Base-by-base conservation (phyloP, 2,888 invertebrate species). In the Seladonia tumulorum region DNA sequence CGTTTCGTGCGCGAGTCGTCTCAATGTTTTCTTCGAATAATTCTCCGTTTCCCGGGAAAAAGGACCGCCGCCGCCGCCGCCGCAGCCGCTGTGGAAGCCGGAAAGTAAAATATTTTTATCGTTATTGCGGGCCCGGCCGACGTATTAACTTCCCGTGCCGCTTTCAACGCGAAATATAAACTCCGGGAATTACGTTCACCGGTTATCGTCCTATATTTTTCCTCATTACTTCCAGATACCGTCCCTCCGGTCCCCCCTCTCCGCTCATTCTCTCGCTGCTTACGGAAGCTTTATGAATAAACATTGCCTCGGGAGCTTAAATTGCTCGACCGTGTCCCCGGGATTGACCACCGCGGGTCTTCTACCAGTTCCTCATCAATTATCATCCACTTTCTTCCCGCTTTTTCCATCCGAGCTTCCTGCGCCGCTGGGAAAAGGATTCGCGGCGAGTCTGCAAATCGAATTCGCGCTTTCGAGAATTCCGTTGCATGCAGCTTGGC, bases 171-270 rank as follows among this genome's bases (percentile, higher is more conserved):
- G 18, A 75, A 75, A 75, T 75, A 75, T 60, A 39, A 75, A 57
- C 60, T n/a, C 25, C 45, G 18, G 42, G 53, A 42, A 75, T 75
- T 75, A 42, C 57, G 75, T 60, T 57, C 42, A n/a, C 25, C n/a
- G 42, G 57, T 60, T 60, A 75, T 75, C 60, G 25, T 75, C 25
- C 57, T 39, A 25, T 25, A 75, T 60, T 75, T 73, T 73, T 53
- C 22, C 73, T 53, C 53, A 49, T 53, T 73, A 45, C 71, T 25
- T 45, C 45, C 25, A 47, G 45, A 63, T 16, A 63, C 16, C 63
- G 29, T 63, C 25, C 60, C 60, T 3, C 22, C 53, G 10, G 1
- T 60, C 25, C 14, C 25, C 25, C 14, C 12, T 2, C 25, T 1
- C 1, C 25, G 16, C 25, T n/a, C 12, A n/a, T n/a, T 1, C n/a